Evolutionary conservation across 1,140 invertebrate species (phyloP).

Genomic region (Lepidostoma basale): DNA sequence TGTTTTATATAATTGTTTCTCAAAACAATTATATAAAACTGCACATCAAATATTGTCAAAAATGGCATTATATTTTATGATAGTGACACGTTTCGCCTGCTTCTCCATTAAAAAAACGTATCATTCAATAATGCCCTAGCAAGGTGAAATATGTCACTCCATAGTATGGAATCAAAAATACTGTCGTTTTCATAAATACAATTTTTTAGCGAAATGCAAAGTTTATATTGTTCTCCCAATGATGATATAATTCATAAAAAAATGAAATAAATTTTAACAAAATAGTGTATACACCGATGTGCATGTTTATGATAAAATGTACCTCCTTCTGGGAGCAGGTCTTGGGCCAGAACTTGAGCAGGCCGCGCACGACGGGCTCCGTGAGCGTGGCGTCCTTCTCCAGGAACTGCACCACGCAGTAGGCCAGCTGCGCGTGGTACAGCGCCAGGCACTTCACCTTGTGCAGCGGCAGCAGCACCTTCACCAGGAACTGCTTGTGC

Average conservation of each 20-base stretch:
- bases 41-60: too few species aligned
- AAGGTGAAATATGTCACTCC: too few species aligned
- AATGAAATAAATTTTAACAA: neutral
- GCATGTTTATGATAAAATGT: neutral
- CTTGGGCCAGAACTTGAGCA: slow-evolving; percentile 99
- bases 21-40: too few species aligned
- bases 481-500: slow-evolving; percentile 97
- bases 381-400: slow-evolving; percentile 98
- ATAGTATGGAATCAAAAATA: too few species aligned
- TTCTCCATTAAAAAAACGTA: too few species aligned
- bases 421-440: slow-evolving; percentile 97
- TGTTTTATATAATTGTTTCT: too few species aligned
- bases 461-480: slow-evolving; percentile 97
- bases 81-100: too few species aligned
- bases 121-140: too few species aligned
- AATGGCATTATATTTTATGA: too few species aligned
- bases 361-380: slow-evolving; percentile 92
- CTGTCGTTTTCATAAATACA: too few species aligned
- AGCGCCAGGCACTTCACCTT: slow-evolving; percentile 94
- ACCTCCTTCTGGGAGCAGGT: slow-evolving; percentile 97
- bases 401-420: slow-evolving; percentile 99
- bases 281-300: neutral
- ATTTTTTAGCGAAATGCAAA: neutral
- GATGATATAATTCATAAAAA: neutral
- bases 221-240: too few species aligned